Conservation (phyloP, 2,797 vertebrate genomes). For the Oryzias sinensis region DNA sequence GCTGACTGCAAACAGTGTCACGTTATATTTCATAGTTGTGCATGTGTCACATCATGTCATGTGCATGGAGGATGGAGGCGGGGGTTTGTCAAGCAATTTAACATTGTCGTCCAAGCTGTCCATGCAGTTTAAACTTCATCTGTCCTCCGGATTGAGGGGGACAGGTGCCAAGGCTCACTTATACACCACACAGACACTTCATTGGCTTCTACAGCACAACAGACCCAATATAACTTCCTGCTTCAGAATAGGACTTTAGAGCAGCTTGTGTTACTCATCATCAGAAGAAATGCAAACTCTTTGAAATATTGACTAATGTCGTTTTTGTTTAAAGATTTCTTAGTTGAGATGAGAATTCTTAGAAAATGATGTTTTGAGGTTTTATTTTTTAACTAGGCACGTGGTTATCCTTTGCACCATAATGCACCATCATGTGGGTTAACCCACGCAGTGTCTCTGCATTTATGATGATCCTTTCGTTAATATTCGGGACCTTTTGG, state of each 20-base stretch:
- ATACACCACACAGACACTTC: slow-evolving; percentile 25
- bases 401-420: no score
- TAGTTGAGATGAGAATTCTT: no score
- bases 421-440: no score
- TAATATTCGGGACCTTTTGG: no score
- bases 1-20: slow-evolving; percentile 48
- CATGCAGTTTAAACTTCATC: slow-evolving; percentile 52
- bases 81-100: slow-evolving; percentile 41
- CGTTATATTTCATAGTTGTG: slow-evolving; percentile 19
- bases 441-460: no score
- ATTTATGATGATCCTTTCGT: no score
- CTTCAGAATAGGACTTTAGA: neutral
- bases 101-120: slow-evolving; percentile 66
- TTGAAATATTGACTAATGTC: neutral
- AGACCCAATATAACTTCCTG: neutral
- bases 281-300: neutral
- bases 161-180: slow-evolving; percentile 69
- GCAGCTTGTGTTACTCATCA: neutral
- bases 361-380: no score
- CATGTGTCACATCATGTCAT: slow-evolving; percentile 18
- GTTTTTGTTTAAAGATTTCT: no score
- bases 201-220: slow-evolving; percentile 7
- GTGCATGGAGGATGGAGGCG: slow-evolving; percentile 11
- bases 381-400: no score
- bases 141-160: slow-evolving; percentile 56